phyloP scores from a whole-genome alignment of 2,888 invertebrate genomes.

The Tuberolachnus salignus region DNA sequence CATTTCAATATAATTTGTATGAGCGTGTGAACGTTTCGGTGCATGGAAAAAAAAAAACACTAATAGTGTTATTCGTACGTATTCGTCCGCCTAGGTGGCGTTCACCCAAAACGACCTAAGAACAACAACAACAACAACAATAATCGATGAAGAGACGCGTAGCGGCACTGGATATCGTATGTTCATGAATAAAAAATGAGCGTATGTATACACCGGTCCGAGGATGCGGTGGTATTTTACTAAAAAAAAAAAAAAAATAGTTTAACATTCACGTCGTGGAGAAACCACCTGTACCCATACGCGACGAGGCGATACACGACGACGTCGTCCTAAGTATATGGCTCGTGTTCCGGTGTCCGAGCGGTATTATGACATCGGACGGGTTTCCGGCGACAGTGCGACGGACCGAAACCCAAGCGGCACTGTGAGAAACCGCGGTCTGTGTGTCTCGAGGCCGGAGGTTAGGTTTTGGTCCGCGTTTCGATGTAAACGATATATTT shows the following conservation, averaged over 20 bases:
- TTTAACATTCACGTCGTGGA: constrained; percentile 30
- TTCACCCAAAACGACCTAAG: not conserved
- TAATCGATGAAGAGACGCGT: not conserved
- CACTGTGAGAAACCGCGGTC: too few relatives aligned
- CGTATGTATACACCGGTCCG: not conserved
- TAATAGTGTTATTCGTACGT: not conserved
- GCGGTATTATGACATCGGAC: too few relatives aligned
- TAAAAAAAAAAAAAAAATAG: not conserved
- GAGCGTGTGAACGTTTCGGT: not conserved
- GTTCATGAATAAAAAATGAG: constrained; percentile 42
- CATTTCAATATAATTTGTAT: not conserved
- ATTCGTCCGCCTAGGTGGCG: not conserved
- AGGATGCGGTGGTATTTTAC: not conserved
- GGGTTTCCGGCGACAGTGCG: too few relatives aligned
- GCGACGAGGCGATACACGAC: not conserved
- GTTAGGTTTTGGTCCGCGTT: too few relatives aligned
- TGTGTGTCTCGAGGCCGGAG: too few relatives aligned
- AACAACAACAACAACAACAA: constrained; percentile 2
- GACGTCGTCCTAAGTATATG: too few relatives aligned
- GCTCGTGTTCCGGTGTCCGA: too few relatives aligned
- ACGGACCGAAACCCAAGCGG: too few relatives aligned
- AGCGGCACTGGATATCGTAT: not conserved
- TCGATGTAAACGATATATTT: too few relatives aligned
- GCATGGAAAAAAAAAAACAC: too few relatives aligned
- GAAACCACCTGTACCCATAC: constrained; percentile 26